phyloP scores from a whole-genome alignment of 1,140 invertebrate species.

The Pseudomyrmex dendroicus region DNA sequence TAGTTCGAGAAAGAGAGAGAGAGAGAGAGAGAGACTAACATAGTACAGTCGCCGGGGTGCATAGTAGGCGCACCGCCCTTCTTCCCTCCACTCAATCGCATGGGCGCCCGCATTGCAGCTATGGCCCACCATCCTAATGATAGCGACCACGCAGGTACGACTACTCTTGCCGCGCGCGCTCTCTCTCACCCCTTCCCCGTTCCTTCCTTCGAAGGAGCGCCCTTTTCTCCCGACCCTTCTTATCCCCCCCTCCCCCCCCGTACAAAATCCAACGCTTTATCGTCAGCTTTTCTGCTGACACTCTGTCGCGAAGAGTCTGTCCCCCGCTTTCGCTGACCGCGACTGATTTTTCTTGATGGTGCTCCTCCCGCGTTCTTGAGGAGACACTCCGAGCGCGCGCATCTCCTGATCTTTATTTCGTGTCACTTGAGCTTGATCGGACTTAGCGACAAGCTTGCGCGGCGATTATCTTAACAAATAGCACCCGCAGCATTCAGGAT shows the following conservation, averaged over 20 bases:
- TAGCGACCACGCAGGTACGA: constrained; percentile 80
- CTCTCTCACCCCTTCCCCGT: constrained; percentile 19
- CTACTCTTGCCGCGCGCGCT: constrained; percentile 55
- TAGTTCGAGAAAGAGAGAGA: constrained; percentile 39
- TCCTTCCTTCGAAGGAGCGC: constrained; percentile 13
- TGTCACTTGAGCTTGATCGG: constrained; percentile 18
- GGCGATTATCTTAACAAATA: constrained; percentile 50
- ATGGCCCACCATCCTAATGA: constrained; percentile 81
- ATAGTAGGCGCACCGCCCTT: constrained; percentile 29
- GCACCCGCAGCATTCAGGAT: constrained; percentile 1
- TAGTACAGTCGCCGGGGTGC: constrained; percentile 49
- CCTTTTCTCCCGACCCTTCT: not conserved
- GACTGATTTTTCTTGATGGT: constrained; percentile 41
- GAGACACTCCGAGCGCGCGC: not conserved
- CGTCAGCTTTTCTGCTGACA: constrained; percentile 75
- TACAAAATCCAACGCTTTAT: constrained; percentile 44
- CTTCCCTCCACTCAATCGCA: constrained; percentile 73
- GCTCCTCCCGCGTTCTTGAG: constrained; percentile 2
- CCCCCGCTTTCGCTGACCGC: constrained; percentile 65
- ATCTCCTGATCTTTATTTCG: constrained; percentile 33
- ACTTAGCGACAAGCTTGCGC: constrained; percentile 33
- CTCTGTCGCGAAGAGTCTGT: constrained; percentile 63
- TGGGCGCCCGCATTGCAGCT: constrained; percentile 82
- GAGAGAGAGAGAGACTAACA: constrained; percentile 62
- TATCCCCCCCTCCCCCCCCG: constrained; percentile 1